phyloP scores from a whole-genome alignment of 1,140 invertebrate species.

The Dinothrombium tinctorium region DNA sequence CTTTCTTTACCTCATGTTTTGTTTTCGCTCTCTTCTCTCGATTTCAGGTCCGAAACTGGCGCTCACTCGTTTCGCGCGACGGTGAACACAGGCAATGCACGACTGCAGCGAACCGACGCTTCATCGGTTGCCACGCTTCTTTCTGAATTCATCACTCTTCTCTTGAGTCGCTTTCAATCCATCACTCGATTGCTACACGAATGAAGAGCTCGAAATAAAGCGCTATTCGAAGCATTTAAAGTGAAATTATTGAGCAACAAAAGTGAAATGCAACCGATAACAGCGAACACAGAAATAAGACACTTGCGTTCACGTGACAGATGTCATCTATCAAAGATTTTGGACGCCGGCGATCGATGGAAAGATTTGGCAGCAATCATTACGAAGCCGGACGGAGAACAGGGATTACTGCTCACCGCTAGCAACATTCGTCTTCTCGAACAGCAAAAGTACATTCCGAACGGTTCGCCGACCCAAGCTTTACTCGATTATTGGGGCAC shows the following conservation, averaged over 20 bases:
- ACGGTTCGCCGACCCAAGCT: conserved; percentile 10
- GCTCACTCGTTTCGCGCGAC: too few species aligned
- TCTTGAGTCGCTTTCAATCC: too few species aligned
- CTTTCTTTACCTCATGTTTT: too few species aligned
- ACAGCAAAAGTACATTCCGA: conserved; percentile 6
- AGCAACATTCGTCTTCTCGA: conserved; percentile 7
- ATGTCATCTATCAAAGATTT: conserved; percentile 3
- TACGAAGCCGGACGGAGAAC: conserved; percentile 7
- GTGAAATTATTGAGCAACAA: not conserved
- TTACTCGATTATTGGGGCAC: conserved; percentile 14
- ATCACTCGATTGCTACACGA: too few species aligned
- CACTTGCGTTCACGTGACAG: conserved; percentile 5
- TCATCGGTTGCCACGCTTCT: too few species aligned
- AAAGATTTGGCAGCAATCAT: conserved; percentile 9
- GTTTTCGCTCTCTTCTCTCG: too few species aligned
- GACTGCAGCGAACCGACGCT: too few species aligned
- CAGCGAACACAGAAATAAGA: conserved; percentile 7
- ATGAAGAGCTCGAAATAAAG: too few species aligned
- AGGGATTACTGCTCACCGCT: conserved; percentile 1
- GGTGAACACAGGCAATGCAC: too few species aligned
- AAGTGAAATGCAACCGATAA: not conserved
- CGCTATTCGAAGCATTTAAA: too few species aligned
- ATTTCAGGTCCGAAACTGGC: too few species aligned
- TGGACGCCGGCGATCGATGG: conserved; percentile 10
- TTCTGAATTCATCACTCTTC: too few species aligned